phyloP scores from a whole-genome alignment of 1,140 invertebrate species.

The Euura saliciscinereae region DNA sequence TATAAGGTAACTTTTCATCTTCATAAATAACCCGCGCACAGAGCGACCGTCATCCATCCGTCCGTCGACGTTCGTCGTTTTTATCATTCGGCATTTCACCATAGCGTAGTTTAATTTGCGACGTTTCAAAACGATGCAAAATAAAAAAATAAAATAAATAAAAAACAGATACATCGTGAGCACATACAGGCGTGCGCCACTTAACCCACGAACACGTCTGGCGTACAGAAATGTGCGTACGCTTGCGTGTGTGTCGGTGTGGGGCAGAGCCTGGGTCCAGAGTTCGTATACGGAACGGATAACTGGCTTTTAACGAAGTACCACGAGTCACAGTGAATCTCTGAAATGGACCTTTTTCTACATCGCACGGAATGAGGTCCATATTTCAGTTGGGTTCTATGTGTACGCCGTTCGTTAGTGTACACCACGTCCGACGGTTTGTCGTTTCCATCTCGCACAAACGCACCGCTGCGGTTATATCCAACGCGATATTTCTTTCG shows the following conservation, averaged over 20 bases:
- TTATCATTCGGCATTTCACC: neutral
- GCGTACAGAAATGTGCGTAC: neutral
- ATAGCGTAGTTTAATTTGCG: too few species aligned
- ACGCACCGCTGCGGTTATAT: neutral
- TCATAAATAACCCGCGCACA: neutral
- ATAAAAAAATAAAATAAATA: too few species aligned
- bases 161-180: neutral
- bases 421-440: neutral
- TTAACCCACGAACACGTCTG: neutral
- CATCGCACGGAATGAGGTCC: neutral
- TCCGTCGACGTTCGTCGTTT: neutral
- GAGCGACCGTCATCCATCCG: neutral
- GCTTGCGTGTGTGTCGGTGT: neutral
- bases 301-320: constrained; percentile 5
- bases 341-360: neutral
- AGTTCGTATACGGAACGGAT: neutral
- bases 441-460: neutral
- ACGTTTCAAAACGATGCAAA: too few species aligned
- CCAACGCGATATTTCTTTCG: constrained; percentile 1
- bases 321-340: constrained; percentile 6
- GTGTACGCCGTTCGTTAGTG: neutral
- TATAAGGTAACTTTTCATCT: constrained; percentile 2
- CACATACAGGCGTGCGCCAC: neutral
- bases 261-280: too few species aligned
- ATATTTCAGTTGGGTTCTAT: constrained; percentile 1